phyloP scores from a whole-genome alignment of 2,797 vertebrate genomes.

The Tamandua tetradactyla region DNA sequence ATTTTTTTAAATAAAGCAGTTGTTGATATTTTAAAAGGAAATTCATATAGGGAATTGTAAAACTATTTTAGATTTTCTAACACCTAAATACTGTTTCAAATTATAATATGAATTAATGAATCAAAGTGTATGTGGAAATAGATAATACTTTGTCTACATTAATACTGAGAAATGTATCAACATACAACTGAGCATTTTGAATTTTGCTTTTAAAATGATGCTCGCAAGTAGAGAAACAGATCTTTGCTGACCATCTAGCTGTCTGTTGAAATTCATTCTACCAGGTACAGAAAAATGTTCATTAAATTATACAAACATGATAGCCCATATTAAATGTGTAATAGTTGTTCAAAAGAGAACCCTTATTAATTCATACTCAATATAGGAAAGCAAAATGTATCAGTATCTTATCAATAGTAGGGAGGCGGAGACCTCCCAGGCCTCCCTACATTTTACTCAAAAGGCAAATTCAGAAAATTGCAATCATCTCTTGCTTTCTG shows the following conservation, averaged over 20 bases:
- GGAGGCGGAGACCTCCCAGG: not conserved
- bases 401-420: not conserved
- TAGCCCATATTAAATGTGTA: not conserved
- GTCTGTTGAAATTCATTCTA: not conserved
- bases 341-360: not conserved
- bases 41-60: conserved; percentile 46
- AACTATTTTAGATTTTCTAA: conserved; percentile 22
- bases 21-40: conserved; percentile 49
- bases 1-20: conserved; percentile 55
- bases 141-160: conserved; percentile 43
- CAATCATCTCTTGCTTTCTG: not conserved
- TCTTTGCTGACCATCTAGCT: not conserved
- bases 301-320: not conserved
- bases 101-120: not conserved
- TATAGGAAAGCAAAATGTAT: not conserved
- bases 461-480: not conserved
- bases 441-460: conserved; percentile 35
- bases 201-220: conserved; percentile 18
- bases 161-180: not conserved
- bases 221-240: not conserved
- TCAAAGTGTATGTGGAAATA: not conserved
- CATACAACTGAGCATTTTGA: conserved; percentile 43
- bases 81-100: conserved; percentile 43
- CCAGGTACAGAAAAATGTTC: not conserved
- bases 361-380: not conserved